Conservation (phyloP, 2,797 vertebrate genomes). For the Hemibagrus guttatus region DNA sequence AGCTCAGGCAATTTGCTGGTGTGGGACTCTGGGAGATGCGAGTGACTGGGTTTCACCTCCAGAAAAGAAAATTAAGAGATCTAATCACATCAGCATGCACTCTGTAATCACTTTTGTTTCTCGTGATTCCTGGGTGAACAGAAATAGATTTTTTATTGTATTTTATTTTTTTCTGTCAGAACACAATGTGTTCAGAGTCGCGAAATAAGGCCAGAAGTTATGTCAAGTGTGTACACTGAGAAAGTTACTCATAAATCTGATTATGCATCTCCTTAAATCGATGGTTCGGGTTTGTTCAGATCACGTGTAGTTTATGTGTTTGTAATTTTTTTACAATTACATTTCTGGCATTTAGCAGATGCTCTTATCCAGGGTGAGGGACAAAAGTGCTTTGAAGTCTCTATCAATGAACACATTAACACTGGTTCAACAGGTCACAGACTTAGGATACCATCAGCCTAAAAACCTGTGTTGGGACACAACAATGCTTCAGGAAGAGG, state of each 20-base stretch:
- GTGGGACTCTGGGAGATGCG: conserved; percentile 58
- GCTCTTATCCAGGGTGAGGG: too few species aligned
- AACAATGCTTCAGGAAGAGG: too few species aligned
- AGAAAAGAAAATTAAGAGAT: conserved; percentile 52
- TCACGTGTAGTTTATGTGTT: background rate
- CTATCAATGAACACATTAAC: too few species aligned
- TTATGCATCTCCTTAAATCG: background rate
- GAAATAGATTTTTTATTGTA: background rate
- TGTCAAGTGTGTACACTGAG: background rate
- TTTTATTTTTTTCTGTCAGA: too few species aligned
- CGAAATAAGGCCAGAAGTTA: too few species aligned
- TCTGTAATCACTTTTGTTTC: conserved; percentile 65
- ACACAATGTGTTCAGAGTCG: background rate
- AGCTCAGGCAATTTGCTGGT: conserved; percentile 63
- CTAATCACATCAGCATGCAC: conserved; percentile 68
- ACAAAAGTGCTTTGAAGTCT: too few species aligned
- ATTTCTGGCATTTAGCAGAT: too few species aligned
- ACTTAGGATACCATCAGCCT: too few species aligned
- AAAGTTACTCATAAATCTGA: background rate
- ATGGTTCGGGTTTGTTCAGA: too few species aligned
- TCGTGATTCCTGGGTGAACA: background rate
- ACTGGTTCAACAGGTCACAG: too few species aligned
- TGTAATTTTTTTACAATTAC: too few species aligned
- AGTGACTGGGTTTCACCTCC: conserved; percentile 63
- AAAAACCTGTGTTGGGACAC: too few species aligned